These are phyloP conservation scores for Beris chalybata DNA, from an alignment of 2,888 invertebrate genomes.

Conservation along the genomic window DNA sequence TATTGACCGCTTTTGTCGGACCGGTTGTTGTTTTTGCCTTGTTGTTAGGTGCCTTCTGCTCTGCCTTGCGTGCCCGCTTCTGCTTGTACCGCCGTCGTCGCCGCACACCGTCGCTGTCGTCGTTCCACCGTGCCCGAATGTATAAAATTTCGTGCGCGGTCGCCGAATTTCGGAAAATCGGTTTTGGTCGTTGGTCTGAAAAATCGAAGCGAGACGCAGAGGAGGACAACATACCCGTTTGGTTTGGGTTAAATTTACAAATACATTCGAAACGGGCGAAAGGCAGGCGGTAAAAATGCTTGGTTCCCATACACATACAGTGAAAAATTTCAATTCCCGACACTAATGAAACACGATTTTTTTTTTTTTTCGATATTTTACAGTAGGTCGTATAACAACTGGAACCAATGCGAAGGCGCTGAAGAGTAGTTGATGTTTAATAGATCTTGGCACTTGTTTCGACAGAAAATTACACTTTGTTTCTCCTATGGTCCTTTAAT, in stretches of 20 bases:
- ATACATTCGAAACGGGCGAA: slow-evolving; percentile 3
- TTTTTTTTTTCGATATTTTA: too few species aligned
- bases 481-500: too few species aligned
- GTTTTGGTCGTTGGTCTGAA: slow-evolving; percentile 27
- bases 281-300: slow-evolving; percentile 18
- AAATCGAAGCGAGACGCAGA: slow-evolving; percentile 38
- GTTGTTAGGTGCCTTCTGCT: slow-evolving; percentile 24
- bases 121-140: background rate
- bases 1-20: slow-evolving; percentile 30
- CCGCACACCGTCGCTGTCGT: too few species aligned
- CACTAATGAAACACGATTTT: too few species aligned
- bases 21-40: slow-evolving; percentile 19
- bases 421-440: too few species aligned
- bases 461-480: too few species aligned
- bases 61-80: background rate
- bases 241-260: background rate
- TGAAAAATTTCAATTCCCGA: background rate
- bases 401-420: too few species aligned
- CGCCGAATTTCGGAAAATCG: slow-evolving; percentile 22
- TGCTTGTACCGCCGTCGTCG: too few species aligned
- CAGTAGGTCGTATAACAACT: too few species aligned
- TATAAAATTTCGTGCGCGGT: slow-evolving; percentile 24
- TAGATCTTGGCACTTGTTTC: too few species aligned
- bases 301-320: slow-evolving; percentile 30
- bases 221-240: slow-evolving; percentile 35